Conservation (phyloP, 2,797 vertebrate genomes). For the Neosilurus mollespiculum region DNA sequence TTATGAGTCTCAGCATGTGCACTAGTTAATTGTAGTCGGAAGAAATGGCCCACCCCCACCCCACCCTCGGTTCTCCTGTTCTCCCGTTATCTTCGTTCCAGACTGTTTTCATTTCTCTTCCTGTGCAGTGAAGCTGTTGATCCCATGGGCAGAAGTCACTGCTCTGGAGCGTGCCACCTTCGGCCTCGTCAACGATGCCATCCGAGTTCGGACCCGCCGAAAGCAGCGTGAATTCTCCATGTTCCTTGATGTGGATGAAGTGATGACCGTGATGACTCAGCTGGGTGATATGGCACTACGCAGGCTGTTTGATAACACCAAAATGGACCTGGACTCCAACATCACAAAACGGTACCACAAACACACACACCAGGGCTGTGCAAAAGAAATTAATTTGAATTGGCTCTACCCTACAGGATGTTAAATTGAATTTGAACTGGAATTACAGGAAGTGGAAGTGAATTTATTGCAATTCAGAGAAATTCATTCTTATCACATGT, state of each 20-base stretch:
- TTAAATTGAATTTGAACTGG: no score
- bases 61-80: no score
- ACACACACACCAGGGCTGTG: no score
- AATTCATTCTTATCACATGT: no score
- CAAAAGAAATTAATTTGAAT: no score
- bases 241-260: slow-evolving; percentile 87
- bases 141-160: slow-evolving; percentile 92
- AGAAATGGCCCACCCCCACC: not conserved
- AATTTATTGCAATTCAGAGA: no score
- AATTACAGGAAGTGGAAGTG: no score
- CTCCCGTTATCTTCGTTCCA: no score
- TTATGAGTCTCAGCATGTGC: not conserved
- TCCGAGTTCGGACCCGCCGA: slow-evolving; percentile 81
- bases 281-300: slow-evolving; percentile 91
- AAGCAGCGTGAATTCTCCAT: slow-evolving; percentile 94
- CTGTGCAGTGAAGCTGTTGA: slow-evolving; percentile 84
- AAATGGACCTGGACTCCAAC: slow-evolving; percentile 86
- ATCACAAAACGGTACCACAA: slow-evolving; percentile 86
- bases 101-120: no score
- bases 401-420: no score
- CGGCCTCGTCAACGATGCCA: slow-evolving; percentile 84
- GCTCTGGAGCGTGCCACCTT: slow-evolving; percentile 88
- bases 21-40: not conserved
- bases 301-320: slow-evolving; percentile 89
- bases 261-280: slow-evolving; percentile 86